Evolutionary conservation across 2,797 vertebrate species (phyloP).

Genomic region (Brachymystax lenok): DNA sequence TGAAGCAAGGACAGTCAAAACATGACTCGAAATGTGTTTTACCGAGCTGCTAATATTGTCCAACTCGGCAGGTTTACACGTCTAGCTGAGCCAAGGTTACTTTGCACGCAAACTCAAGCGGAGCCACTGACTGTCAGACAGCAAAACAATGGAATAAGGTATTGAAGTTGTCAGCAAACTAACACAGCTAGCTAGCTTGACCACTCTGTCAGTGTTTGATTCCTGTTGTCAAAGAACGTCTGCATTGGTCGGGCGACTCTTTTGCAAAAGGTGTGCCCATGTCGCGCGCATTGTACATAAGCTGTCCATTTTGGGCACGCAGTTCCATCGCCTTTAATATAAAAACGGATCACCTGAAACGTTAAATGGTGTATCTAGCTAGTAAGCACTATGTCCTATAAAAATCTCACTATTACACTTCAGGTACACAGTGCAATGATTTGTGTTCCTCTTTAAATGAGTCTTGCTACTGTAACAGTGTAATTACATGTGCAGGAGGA

Average conservation of each 20-base stretch:
- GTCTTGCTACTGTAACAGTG: not conserved
- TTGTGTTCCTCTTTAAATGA: not conserved
- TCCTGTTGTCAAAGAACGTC: not conserved
- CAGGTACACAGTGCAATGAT: not conserved
- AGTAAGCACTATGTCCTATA: not conserved
- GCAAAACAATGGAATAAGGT: conserved; percentile 74
- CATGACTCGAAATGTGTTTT: conserved; percentile 56
- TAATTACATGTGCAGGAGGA: conserved; percentile 70
- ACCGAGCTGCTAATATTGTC: conserved; percentile 16
- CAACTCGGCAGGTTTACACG: conserved; percentile 21
- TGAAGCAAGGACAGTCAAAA: conserved; percentile 7
- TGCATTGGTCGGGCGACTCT: not conserved
- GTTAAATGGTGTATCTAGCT: not conserved
- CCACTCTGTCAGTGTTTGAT: not conserved
- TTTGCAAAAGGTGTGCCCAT: too few species aligned
- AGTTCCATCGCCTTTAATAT: too few species aligned
- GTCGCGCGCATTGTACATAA: too few species aligned
- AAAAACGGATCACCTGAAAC: too few species aligned
- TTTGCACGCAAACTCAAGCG: conserved; percentile 43
- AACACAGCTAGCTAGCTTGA: too few species aligned
- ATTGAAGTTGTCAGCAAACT: not conserved
- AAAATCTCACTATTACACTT: not conserved
- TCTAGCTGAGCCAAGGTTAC: conserved; percentile 23
- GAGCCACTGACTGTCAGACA: conserved; percentile 63
- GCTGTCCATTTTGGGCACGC: too few species aligned